Base-by-base conservation (phyloP, 2,888 invertebrate genomes). In the Oscheius myriophilus region DNA sequence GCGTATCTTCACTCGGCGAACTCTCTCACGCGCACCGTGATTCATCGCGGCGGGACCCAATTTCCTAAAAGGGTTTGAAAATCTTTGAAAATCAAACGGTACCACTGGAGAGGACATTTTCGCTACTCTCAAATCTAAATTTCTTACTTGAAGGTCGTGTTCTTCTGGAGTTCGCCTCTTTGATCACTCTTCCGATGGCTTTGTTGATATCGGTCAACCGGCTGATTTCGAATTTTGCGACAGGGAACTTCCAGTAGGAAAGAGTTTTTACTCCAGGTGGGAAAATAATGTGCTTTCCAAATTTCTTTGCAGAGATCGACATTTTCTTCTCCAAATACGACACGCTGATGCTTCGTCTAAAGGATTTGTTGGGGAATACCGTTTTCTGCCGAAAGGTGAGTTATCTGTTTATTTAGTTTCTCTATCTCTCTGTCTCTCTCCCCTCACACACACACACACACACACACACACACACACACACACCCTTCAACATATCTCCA, bases 221-320 rank as follows among this genome's bases (percentile, higher is more conserved):
- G 61, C 76, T 26, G 78, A 78, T 58, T 73, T 73, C 42, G 76
- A 76, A 45, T 76, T 70, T 67, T 78, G 78, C 43, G 74, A 73
- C 46, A 71, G 73, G 66, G 78, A 78, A 71, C 70, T 77, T 59
- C 41, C 68, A 7, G 51, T 64, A 7, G 74, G 77, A 46, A 64
- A 69, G 33, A 65, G 64, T 41, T 76, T 76, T 63, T 73, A 72
- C 59, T 76, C 76, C 39, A 72, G 73, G 76, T 75, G 25, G 46
- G 54, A 9, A 42, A 25, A 41, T 57, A n/a, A 7, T n/a, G 9
- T 7, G 6, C 6, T 14, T 25, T 53, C 18, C 4, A 43, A 49
- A 45, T 57, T 39, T 55, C 18, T 59, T 43, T 72, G 63, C 62
- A 73, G 73, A 55, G 71, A 72, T 26, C 64, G 74, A 39, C 74